Conservation (phyloP, 2,888 invertebrate genomes). For the Synanthedon myopaeformis region DNA sequence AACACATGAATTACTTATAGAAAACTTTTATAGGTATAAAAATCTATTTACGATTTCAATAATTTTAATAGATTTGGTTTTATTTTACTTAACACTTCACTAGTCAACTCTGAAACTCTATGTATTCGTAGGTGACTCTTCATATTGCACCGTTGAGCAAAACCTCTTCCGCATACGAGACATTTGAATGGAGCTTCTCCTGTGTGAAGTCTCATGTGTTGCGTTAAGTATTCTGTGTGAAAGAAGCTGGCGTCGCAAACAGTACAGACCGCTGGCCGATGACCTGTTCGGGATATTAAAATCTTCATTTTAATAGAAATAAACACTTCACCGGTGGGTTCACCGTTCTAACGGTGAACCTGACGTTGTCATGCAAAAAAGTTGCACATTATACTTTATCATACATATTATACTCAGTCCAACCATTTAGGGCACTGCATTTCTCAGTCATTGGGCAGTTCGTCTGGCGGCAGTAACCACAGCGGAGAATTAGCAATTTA, state of each 20-base stretch:
- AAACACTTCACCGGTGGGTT: too few relatives aligned
- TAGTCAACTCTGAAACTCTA: conserved; percentile 45
- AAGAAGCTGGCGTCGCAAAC: conserved; percentile 51
- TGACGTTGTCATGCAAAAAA: too few relatives aligned
- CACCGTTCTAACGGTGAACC: too few relatives aligned
- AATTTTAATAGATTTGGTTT: conserved; percentile 51
- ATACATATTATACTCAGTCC: too few relatives aligned
- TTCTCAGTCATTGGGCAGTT: too few relatives aligned
- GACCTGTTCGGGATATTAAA: conserved; percentile 24
- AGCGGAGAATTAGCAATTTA: too few relatives aligned
- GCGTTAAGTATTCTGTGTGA: conserved; percentile 53
- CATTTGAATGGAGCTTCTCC: conserved; percentile 64
- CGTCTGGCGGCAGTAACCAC: too few relatives aligned
- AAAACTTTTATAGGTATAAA: too few relatives aligned
- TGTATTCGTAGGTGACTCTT: conserved; percentile 59
- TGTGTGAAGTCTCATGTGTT: conserved; percentile 61
- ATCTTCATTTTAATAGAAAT: too few relatives aligned
- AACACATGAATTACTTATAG: too few relatives aligned
- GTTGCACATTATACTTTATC: too few relatives aligned
- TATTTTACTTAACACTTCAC: conserved; percentile 39
- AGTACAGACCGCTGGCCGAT: conserved; percentile 50
- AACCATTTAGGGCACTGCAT: too few relatives aligned
- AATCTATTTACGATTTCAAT: conserved; percentile 27
- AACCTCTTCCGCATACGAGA: conserved; percentile 56
- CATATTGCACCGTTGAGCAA: conserved; percentile 61